Conservation (phyloP, 2,797 vertebrate species). For the Lacerta bilineata region DNA sequence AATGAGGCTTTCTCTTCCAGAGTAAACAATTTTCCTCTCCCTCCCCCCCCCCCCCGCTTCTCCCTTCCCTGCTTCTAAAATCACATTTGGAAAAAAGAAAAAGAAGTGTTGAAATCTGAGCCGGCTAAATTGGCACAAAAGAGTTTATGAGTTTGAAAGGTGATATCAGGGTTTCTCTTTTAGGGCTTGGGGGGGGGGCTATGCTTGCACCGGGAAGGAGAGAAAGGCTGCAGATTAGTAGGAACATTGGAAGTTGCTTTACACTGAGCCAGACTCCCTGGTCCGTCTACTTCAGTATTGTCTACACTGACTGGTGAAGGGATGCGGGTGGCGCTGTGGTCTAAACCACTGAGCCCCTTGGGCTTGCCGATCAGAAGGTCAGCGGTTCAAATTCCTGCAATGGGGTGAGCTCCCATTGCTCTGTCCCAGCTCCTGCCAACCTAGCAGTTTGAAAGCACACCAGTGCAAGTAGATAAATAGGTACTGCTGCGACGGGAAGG, state of each 20-base stretch:
- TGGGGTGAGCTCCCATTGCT: too few relatives aligned
- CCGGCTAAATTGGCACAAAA: neutral
- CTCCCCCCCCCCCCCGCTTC: accelerated
- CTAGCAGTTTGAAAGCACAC: too few relatives aligned
- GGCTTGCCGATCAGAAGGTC: too few relatives aligned
- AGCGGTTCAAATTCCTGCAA: too few relatives aligned
- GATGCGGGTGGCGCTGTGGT: too few relatives aligned
- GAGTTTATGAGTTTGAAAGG: neutral
- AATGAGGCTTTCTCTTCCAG: slow-evolving; percentile 41
- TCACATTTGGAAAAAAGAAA: neutral
- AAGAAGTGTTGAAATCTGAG: neutral
- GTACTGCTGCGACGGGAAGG: accelerated
- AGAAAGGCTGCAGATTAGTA: neutral
- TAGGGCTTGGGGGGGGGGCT: neutral
- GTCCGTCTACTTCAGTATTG: too few relatives aligned
- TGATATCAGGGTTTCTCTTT: neutral
- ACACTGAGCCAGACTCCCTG: neutral
- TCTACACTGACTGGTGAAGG: too few relatives aligned
- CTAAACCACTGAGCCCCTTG: too few relatives aligned
- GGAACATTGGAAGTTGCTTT: neutral
- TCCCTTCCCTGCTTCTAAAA: neutral
- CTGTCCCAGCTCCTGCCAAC: too few relatives aligned
- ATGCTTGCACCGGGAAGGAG: too few relatives aligned
- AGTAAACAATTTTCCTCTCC: slow-evolving; percentile 31
- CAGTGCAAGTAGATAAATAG: too few relatives aligned